These are phyloP conservation scores for Phymanthus crucifer DNA, from an alignment of 92 coral and sea anemone genomes.

Conservation along the genomic window DNA sequence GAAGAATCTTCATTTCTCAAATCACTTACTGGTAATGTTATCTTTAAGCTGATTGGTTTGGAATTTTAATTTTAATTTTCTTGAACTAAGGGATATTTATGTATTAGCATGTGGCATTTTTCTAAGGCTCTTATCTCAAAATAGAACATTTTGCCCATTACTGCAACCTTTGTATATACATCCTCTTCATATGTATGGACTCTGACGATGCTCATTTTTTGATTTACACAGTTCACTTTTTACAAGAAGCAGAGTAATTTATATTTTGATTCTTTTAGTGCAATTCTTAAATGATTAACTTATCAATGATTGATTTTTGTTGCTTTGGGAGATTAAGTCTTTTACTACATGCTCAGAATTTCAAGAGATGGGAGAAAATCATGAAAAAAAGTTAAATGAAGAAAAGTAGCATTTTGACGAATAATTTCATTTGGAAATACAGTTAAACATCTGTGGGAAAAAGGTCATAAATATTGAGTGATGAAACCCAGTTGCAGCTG, in stretches of 20 bases:
- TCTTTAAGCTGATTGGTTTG: slow-evolving; percentile 26
- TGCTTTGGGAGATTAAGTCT: neutral
- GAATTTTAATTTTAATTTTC: slow-evolving; percentile 4
- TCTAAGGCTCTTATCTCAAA: slow-evolving; percentile 10
- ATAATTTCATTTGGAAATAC: neutral
- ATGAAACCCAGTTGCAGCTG: neutral
- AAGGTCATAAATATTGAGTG: neutral
- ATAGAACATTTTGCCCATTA: neutral
- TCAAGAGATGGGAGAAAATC: too few species aligned
- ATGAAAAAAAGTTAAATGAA: too few species aligned
- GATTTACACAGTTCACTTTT: neutral
- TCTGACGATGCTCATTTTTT: neutral
- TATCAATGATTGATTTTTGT: neutral
- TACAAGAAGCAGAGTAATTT: neutral
- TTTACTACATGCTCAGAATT: too few species aligned
- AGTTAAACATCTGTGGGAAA: slow-evolving; percentile 3
- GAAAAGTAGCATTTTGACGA: too few species aligned
- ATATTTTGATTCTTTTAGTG: neutral
- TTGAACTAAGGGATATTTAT: neutral
- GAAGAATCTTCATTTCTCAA: neutral
- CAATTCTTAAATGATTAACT: slow-evolving; percentile 5
- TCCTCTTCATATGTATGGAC: neutral
- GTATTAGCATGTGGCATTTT: slow-evolving; percentile 15
- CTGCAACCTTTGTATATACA: neutral
- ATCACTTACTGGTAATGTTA: slow-evolving; percentile 23